Evolutionary conservation across 2,113 vertebrate species (phyloP).

Genomic region (Heliornis fulica): DNA sequence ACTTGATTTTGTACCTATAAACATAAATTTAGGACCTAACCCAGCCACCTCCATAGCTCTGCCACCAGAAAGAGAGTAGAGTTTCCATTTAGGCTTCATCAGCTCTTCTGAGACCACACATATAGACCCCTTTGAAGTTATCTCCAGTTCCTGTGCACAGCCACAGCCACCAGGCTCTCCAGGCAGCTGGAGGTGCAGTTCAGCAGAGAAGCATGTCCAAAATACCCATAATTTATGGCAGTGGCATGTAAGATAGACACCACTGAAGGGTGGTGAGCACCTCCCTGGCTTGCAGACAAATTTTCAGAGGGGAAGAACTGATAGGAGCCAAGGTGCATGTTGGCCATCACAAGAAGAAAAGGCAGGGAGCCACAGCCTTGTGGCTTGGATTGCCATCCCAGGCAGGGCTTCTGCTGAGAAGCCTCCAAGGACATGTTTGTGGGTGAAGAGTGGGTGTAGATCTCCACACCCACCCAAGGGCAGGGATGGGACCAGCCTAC

Average conservation of each 20-base stretch:
- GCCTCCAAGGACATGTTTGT: background rate
- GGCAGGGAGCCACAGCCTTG: background rate
- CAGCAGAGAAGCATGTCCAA: background rate
- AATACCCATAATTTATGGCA: too few relatives aligned
- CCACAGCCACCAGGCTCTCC: background rate
- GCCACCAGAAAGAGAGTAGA: background rate
- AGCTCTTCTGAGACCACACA: background rate
- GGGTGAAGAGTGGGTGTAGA: background rate
- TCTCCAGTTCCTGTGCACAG: accelerated
- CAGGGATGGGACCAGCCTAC: background rate
- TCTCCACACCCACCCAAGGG: background rate
- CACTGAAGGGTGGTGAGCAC: too few relatives aligned
- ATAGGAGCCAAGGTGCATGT: too few relatives aligned
- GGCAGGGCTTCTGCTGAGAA: background rate
- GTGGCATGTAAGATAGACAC: background rate
- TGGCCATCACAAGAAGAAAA: background rate
- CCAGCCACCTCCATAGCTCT: accelerated
- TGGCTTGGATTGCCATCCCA: background rate
- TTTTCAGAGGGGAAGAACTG: background rate
- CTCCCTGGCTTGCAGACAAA: background rate
- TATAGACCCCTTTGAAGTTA: background rate
- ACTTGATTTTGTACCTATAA: background rate
- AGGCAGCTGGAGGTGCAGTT: too few relatives aligned
- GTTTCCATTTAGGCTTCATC: background rate
- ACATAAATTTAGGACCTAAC: background rate